Conservation (phyloP, 37 sponge, comb jelly and placozoan genomes). For the Haliclona indistincta region DNA sequence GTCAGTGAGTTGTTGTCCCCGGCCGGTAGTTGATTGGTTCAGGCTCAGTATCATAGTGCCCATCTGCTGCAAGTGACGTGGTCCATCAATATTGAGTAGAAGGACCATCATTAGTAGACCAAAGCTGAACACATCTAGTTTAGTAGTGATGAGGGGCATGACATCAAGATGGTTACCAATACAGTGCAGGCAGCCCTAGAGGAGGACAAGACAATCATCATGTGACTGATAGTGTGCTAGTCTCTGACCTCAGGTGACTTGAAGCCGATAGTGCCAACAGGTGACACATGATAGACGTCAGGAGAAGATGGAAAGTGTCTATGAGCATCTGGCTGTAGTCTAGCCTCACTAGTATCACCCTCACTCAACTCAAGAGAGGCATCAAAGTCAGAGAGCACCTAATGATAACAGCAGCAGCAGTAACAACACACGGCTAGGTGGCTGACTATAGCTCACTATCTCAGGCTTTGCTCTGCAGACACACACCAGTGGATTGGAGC, state of each 20-base stretch:
- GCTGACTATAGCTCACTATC: too few species aligned
- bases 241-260: conserved; percentile 5
- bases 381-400: conserved; percentile 15
- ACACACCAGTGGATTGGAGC: conserved; percentile 4
- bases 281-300: not conserved
- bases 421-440: too few species aligned
- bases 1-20: too few species aligned
- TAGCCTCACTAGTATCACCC: not conserved
- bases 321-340: not conserved
- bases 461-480: conserved; percentile 3
- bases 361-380: not conserved
- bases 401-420: not conserved
- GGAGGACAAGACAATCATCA: too few species aligned
- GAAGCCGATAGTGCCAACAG: conserved; percentile 3
- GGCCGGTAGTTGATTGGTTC: too few species aligned
- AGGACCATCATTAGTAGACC: too few species aligned
- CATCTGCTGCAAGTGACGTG: too few species aligned
- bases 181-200: not conserved
- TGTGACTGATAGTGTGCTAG: too few species aligned
- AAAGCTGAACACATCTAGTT: not conserved
- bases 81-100: too few species aligned
- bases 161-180: conserved; percentile 8
- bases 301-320: not conserved
- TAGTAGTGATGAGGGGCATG: not conserved
- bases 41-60: too few species aligned